Evolutionary conservation across 2,888 invertebrate species (phyloP), one percentile per base, ranked within the genome.

Genomic region (Hololepta plana): DNA sequence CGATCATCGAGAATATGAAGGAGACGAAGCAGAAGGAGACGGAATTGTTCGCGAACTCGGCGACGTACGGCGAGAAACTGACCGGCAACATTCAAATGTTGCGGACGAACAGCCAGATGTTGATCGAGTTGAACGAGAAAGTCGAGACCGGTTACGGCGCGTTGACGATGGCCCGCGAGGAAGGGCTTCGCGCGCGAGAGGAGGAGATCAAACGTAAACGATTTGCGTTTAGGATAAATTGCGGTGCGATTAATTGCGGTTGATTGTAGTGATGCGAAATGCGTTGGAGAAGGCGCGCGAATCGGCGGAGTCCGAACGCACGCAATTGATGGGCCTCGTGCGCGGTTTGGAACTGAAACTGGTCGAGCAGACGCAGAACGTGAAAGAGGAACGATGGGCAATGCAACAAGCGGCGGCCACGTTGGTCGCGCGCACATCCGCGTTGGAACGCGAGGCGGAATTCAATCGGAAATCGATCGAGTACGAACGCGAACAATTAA

Each of bases 331-430:
- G 35, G 57, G 59, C 9, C 45, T 61, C 24, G 57, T 67, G 0
- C 55, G 62, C 43, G 58, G 57, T 46, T 47, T 69, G 12, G 69
- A 70, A 47, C 46, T 53, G 6, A 60, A 67, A 43, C 42, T 68
- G 12, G 62, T 62, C 26, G 67, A 69, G 46, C 67, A 68, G 58
- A 64, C 36, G 23, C 49, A 58, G 40, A 63, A 62, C 42, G 39
- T 44, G 8, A 41, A 46, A 14, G 54, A 53, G 28, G 52, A 54
- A 34, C 36, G 48, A 19, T 53, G 55, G 47, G 51, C 53, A 2
- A 42, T 71, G 11, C 65, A 67, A 38, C 67, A 69, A 43, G 67
- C 66, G 38, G 59, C 60, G 37, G 60, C 67, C 47, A 64, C 64
- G 30, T 56, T 71, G 37, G 62, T 65, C 28, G 66, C 67, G 28